Conservation (phyloP, 2,797 vertebrate species). For the Staurois parvus region DNA sequence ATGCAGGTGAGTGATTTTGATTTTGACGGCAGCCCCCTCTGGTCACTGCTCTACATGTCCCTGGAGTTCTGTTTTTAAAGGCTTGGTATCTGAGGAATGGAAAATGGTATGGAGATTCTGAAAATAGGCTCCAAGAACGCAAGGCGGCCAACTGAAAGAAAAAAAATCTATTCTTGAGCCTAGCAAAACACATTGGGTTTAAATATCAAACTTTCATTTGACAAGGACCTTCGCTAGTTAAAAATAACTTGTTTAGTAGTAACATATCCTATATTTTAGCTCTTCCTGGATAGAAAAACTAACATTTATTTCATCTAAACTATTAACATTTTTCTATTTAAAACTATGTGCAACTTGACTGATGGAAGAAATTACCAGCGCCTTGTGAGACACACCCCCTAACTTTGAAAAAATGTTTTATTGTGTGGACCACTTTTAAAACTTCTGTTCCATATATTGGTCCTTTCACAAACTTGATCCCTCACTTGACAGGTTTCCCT, state of each 20-base stretch:
- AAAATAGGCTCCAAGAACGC: constrained; percentile 52
- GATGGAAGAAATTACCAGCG: too few relatives aligned
- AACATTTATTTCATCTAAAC: not conserved
- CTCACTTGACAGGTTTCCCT: too few relatives aligned
- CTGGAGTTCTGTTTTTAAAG: constrained; percentile 48
- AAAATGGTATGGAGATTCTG: constrained; percentile 56
- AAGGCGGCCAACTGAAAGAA: constrained; percentile 47
- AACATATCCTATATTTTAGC: not conserved
- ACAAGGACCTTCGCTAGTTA: constrained; percentile 6
- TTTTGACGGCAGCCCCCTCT: constrained; percentile 26
- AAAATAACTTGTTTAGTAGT: constrained; percentile 33
- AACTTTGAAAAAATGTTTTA: too few relatives aligned
- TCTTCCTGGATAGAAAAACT: not conserved
- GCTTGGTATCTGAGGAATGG: constrained; percentile 58
- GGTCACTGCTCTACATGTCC: constrained; percentile 43
- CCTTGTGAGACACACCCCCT: too few relatives aligned
- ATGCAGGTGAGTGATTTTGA: not conserved
- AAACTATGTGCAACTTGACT: not conserved
- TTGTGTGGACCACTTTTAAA: too few relatives aligned
- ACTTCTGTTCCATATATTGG: too few relatives aligned
- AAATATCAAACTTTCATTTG: constrained; percentile 44
- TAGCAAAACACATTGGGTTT: constrained; percentile 48
- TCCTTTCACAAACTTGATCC: too few relatives aligned
- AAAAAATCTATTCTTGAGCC: constrained; percentile 41
- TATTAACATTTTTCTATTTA: not conserved